Base-by-base conservation (phyloP, 2,113 vertebrate species). In the Phoenicopterus ruber region DNA sequence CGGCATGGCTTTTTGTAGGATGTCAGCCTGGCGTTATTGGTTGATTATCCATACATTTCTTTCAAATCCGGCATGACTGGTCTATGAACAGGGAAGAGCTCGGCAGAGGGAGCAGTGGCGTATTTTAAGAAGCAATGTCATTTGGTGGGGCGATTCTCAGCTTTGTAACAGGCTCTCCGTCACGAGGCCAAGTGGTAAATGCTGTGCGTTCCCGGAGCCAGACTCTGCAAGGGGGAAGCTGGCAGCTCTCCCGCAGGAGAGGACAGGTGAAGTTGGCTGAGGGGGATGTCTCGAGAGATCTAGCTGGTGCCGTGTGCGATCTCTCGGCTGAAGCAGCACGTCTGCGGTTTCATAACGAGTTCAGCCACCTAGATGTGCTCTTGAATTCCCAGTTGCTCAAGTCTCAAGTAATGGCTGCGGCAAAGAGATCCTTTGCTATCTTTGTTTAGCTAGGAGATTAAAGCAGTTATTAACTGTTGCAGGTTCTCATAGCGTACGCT, bases 291-390 rank as follows among this genome's bases (percentile, higher is more conserved):
- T 18, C 13, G 29, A 44, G 55, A 44, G 36, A 10, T 17, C 28
- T 26, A 31, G 16, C 5, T 36, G 46, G 36, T 80, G 70, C 47
- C 4, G 0, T 7, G 19, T 58, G 59, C 0, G 2, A 25, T 61
- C 42, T 49, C 40, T 58, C 4, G 0, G n/a, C 40, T 80, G 79
- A 57, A 47, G 62, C 31, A 79, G 19, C 0, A 0, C 28, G 50
- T 58, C 18, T 20, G 54, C 66, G 78, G 14, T 69, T 92, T 71
- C 54, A 9, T 10, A 15, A 28, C 15, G 17, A 85, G 38, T 72
- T 72, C 3, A 2, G 18, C 55, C 14, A 1, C 55, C 63, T 26
- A 11, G 46, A 22, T 57, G 38, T 67, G 20, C 38, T 70, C 47
- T 16, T 14, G 34, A 71, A 57, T 88, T 88, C 59, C 59, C 67